These are phyloP conservation scores for Cavia porcellus DNA, from an alignment of 2,113 vertebrate species.

Conservation along the genomic window DNA sequence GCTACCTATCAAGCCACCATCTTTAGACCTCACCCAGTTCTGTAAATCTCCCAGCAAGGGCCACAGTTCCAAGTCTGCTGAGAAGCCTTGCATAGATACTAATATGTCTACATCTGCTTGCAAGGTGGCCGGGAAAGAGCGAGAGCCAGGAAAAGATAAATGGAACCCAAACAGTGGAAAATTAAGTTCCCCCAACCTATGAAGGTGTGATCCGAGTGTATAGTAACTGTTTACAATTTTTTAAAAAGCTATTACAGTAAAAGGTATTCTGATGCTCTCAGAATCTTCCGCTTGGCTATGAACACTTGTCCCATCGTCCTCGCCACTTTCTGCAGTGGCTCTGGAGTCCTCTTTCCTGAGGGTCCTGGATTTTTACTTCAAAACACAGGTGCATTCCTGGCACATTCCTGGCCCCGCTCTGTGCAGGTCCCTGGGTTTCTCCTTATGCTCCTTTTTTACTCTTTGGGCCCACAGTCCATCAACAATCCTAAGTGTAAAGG, in stretches of 20 bases:
- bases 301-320: neutral
- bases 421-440: fast-evolving
- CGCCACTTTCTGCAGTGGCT: neutral
- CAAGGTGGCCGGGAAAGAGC: no score
- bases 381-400: neutral
- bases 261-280: neutral
- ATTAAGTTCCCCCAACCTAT: neutral
- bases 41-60: neutral
- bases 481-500: neutral
- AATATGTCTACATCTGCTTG: neutral
- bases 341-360: neutral
- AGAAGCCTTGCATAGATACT: neutral
- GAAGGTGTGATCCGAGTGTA: neutral
- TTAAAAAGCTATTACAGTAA: neutral
- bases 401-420: fast-evolving
- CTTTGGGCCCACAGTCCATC: neutral
- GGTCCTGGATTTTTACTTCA: neutral
- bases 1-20: no score
- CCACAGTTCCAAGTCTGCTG: neutral
- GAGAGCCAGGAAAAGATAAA: neutral
- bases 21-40: no score
- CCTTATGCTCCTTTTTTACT: fast-evolving
- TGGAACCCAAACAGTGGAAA: neutral
- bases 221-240: neutral
- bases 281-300: neutral